phyloP scores from a whole-genome alignment of 2,797 vertebrate species.

The Gadopsis bispinosus region DNA sequence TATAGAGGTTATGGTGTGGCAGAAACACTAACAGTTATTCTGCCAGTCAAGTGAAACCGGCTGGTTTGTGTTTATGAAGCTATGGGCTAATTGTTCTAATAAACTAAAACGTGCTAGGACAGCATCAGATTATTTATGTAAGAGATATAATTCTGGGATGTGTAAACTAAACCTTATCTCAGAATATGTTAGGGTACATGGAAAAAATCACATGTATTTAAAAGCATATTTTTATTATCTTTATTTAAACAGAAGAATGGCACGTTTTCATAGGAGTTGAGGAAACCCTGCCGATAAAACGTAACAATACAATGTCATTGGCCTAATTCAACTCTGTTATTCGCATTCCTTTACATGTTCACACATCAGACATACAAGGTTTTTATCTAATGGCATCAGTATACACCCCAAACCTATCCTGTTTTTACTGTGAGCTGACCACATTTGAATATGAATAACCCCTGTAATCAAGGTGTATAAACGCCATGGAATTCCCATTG shows the following conservation, averaged over 20 bases:
- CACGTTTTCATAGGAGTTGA: neutral
- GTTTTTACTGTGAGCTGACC: slow-evolving; percentile 33
- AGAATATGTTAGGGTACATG: slow-evolving; percentile 9
- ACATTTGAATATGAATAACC: slow-evolving; percentile 60
- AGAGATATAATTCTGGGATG: slow-evolving; percentile 54
- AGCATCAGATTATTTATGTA: slow-evolving; percentile 65
- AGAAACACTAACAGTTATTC: slow-evolving; percentile 60
- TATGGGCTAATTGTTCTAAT: slow-evolving; percentile 58
- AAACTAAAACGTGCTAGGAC: slow-evolving; percentile 66
- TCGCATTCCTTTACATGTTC: neutral
- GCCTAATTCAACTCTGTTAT: neutral
- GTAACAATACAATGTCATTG: neutral
- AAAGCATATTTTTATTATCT: slow-evolving; percentile 12
- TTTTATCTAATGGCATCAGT: slow-evolving; percentile 32
- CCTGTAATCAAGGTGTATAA: slow-evolving; percentile 47
- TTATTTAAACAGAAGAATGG: neutral
- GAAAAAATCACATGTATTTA: slow-evolving; percentile 35
- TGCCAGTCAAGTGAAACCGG: slow-evolving; percentile 36
- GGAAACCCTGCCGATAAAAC: neutral
- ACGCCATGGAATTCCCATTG: slow-evolving; percentile 31
- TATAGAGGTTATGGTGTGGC: slow-evolving; percentile 22
- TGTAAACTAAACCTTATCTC: slow-evolving; percentile 55
- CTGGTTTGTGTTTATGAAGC: slow-evolving; percentile 58
- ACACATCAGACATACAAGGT: neutral
- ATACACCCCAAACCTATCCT: slow-evolving; percentile 8